These are phyloP conservation scores for Tiphia femorata DNA, from an alignment of 2,888 invertebrate species.

Conservation along the genomic window DNA sequence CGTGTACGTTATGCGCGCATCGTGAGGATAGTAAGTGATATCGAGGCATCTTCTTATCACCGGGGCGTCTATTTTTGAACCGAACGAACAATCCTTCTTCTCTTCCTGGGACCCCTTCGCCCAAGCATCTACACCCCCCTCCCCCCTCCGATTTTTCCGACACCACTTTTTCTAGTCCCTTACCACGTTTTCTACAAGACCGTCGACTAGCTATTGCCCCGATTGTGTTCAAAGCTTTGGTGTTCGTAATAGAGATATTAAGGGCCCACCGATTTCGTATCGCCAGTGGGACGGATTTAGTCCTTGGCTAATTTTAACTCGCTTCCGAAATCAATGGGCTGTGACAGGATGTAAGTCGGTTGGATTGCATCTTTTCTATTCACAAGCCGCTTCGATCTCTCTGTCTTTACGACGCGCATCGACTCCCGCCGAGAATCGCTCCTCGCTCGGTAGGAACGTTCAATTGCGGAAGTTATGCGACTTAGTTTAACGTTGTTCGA, in stretches of 20 bases:
- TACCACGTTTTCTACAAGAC: constrained; percentile 13
- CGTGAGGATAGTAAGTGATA: neutral
- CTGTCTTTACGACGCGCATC: too few species aligned
- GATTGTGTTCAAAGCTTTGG: constrained; percentile 63
- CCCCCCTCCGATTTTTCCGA: neutral
- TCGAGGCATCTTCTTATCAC: neutral
- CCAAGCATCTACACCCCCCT: neutral
- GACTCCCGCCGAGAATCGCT: too few species aligned
- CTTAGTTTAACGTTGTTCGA: too few species aligned
- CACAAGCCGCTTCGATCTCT: too few species aligned
- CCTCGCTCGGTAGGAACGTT: too few species aligned
- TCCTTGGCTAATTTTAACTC: too few species aligned
- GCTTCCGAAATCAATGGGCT: too few species aligned
- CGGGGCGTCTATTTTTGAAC: neutral
- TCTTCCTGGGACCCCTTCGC: neutral
- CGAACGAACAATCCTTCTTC: neutral
- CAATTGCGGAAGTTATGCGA: too few species aligned
- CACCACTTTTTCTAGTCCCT: neutral
- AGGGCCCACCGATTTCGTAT: constrained; percentile 24
- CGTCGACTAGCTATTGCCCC: constrained; percentile 41
- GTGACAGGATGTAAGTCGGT: too few species aligned
- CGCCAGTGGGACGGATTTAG: neutral
- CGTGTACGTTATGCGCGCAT: neutral
- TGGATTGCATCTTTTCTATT: too few species aligned
- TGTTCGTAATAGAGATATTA: constrained; percentile 47